Percentiles rank a stretch among this genome's conserved stretches.
These are phyloP conservation scores for Puntigrus tetrazona DNA, from an alignment of 2,113 vertebrate species.

Conservation along the genomic window DNA sequence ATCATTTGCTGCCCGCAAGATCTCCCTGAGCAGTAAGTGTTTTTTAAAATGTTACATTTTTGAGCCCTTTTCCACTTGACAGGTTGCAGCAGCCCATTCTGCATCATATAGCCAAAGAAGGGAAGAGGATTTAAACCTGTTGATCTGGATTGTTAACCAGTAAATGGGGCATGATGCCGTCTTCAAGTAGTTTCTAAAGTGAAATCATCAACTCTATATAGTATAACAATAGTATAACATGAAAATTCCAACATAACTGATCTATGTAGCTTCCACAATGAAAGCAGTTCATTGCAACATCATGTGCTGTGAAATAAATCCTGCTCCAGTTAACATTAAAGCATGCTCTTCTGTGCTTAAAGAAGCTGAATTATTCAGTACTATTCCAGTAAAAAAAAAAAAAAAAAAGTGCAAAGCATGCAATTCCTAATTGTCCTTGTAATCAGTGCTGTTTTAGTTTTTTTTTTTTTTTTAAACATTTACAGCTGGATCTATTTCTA, in stretches of 20 bases:
- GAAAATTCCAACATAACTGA: not conserved
- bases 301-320: not conserved
- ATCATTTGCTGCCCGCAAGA: constrained; percentile 78
- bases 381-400: not conserved
- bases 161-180: not conserved
- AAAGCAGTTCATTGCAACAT: not conserved
- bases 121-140: not conserved
- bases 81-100: not conserved
- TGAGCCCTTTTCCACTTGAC: not conserved
- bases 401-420: not conserved
- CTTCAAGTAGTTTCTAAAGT: not conserved
- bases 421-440: too few species aligned
- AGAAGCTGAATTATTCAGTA: not conserved
- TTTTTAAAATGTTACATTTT: not conserved
- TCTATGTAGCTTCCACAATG: not conserved
- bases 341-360: not conserved
- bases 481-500: constrained; percentile 13
- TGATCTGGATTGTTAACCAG: not conserved
- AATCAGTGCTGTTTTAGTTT: too few species aligned
- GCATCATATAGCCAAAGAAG: not conserved
- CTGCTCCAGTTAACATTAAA: not conserved
- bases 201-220: not conserved
- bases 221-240: not conserved
- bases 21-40: constrained; percentile 76
- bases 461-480: too few species aligned